These are phyloP conservation scores for Ranitomeya variabilis DNA, from an alignment of 2,113 vertebrate species.

Conservation along the genomic window DNA sequence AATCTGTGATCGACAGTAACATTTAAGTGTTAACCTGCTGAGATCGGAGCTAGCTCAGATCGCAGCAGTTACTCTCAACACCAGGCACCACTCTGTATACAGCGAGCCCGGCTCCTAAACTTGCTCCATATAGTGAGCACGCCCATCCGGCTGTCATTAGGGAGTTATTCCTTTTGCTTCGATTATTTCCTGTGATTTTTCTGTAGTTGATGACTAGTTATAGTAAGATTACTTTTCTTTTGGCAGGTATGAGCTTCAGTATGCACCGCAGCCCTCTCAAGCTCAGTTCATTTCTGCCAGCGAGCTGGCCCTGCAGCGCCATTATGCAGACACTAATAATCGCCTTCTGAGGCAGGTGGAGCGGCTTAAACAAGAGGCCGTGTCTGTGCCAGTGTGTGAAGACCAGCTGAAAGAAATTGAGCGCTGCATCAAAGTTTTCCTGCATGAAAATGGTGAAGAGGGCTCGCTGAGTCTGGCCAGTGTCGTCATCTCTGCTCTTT, in stretches of 20 bases:
- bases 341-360: conserved; percentile 87
- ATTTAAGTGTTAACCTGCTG: too few relatives aligned
- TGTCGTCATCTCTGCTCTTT: conserved; percentile 91
- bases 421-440: conserved; percentile 91
- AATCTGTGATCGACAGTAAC: too few relatives aligned
- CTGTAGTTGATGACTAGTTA: accelerated
- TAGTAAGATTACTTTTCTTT: background rate
- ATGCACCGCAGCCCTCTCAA: conserved; percentile 84
- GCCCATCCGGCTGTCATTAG: too few relatives aligned
- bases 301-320: conserved; percentile 88
- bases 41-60: too few relatives aligned
- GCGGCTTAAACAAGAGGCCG: conserved; percentile 89
- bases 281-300: conserved; percentile 88
- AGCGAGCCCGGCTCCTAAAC: too few relatives aligned
- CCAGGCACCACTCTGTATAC: too few relatives aligned
- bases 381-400: conserved; percentile 84
- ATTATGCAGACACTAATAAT: conserved; percentile 86
- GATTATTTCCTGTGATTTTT: background rate
- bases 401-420: conserved; percentile 97
- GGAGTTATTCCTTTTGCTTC: background rate
- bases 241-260: conserved; percentile 89
- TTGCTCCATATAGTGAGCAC: too few relatives aligned
- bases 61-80: too few relatives aligned
- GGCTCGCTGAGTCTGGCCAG: conserved; percentile 89
- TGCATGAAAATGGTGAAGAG: conserved; percentile 88